phyloP scores from a whole-genome alignment of 2,797 vertebrate genomes.

The Melanotaenia boesemani region DNA sequence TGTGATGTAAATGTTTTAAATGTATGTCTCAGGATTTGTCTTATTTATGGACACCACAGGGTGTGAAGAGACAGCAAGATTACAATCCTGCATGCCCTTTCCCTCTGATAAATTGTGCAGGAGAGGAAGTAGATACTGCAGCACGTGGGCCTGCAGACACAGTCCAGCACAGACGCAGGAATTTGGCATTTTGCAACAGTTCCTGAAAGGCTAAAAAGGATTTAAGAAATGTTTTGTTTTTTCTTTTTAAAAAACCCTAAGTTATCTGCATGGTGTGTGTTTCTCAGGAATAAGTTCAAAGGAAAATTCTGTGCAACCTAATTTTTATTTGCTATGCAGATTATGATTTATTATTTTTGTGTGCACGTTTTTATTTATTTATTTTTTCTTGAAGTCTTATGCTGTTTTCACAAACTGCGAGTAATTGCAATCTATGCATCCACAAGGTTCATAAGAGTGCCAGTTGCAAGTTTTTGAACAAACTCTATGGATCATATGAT shows the following conservation, averaged over 20 bases:
- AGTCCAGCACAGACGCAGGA: constrained; percentile 41
- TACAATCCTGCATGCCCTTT: constrained; percentile 18
- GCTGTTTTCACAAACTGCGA: too few relatives aligned
- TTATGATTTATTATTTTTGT: too few relatives aligned
- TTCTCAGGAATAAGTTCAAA: not conserved
- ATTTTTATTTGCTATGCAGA: not conserved
- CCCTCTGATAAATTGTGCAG: constrained; percentile 11
- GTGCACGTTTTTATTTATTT: not conserved
- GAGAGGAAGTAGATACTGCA: constrained; percentile 45
- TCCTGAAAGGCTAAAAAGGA: not conserved
- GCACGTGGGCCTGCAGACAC: constrained; percentile 34
- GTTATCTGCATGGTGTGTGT: too few relatives aligned
- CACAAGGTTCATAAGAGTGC: not conserved
- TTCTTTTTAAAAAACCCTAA: too few relatives aligned
- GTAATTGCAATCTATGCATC: too few relatives aligned
- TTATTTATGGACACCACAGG: constrained; percentile 9
- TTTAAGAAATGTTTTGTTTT: not conserved
- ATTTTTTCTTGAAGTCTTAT: not conserved
- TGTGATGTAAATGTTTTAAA: not conserved
- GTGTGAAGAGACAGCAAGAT: constrained; percentile 19
- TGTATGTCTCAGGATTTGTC: not conserved
- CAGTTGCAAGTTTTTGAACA: not conserved
- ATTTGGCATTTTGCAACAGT: constrained; percentile 20
- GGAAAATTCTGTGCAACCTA: not conserved
- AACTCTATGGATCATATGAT: not conserved